Conservation (phyloP, 1,140 invertebrate species). For the Cephus cinctus region DNA sequence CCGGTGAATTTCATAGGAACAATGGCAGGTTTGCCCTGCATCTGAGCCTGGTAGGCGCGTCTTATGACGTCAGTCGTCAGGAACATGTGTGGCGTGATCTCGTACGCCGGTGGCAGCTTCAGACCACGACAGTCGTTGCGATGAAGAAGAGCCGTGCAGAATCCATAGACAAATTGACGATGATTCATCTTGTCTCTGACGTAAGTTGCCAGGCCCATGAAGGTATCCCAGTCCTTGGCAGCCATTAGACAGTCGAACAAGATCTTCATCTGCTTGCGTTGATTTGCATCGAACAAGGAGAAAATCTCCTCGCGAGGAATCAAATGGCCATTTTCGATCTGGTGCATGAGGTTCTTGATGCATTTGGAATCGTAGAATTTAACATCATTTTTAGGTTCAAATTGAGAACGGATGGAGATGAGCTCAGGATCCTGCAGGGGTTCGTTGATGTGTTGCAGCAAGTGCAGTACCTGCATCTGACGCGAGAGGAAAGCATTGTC, state of each 20-base stretch:
- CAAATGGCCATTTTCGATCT: not conserved
- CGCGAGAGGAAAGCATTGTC: conserved; percentile 12
- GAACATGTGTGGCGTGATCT: conserved; percentile 31
- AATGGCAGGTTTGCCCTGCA: conserved; percentile 25
- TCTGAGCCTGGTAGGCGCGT: conserved; percentile 34
- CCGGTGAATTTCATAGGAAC: conserved; percentile 23
- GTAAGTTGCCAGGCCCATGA: conserved; percentile 24
- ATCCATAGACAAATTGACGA: conserved; percentile 31
- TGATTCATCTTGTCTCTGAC: conserved; percentile 29
- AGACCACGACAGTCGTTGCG: conserved; percentile 25
- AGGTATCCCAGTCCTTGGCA: conserved; percentile 18
- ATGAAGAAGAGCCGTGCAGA: conserved; percentile 28
- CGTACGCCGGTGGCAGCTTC: conserved; percentile 36
- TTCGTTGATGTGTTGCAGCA: conserved; percentile 22
- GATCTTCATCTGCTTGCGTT: conserved; percentile 18
- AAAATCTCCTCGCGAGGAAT: conserved; percentile 19
- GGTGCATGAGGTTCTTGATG: not conserved
- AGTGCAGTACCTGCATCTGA: conserved; percentile 19
- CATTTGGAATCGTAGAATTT: not conserved
- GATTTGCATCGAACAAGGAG: conserved; percentile 17
- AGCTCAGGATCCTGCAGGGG: not conserved
- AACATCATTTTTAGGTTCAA: not conserved
- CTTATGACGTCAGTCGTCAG: conserved; percentile 32
- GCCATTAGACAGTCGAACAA: conserved; percentile 21
- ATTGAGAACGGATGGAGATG: not conserved